Evolutionary conservation across 2,888 invertebrate genomes (phyloP).

Genomic region (Drepanosiphum platanoidis): DNA sequence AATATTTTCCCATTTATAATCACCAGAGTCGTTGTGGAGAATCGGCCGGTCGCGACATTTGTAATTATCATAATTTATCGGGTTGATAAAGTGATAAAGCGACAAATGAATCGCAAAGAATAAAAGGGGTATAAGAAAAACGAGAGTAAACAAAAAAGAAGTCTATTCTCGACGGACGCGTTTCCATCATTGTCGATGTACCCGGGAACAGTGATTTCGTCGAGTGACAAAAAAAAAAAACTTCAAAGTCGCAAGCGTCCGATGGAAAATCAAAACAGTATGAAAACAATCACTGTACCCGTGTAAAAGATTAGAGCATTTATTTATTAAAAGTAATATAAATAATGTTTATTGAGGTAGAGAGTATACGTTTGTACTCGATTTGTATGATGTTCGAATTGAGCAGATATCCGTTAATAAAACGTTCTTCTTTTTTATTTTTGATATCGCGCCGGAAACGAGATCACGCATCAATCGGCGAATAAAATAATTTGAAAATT

Average conservation of each 20-base stretch:
- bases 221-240: neutral
- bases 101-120: conserved; percentile 28
- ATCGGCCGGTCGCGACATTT: conserved; percentile 46
- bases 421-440: neutral
- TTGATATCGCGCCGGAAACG: neutral
- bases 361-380: no score
- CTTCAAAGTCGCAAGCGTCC: no score
- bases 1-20: conserved; percentile 54
- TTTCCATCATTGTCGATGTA: neutral
- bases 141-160: neutral
- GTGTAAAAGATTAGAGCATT: neutral
- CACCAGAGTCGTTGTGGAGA: neutral
- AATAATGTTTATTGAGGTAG: no score
- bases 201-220: neutral
- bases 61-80: conserved; percentile 52
- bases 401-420: neutral
- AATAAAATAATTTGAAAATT: neutral
- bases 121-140: neutral
- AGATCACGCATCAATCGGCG: neutral
- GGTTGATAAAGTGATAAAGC: conserved; percentile 55
- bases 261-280: neutral
- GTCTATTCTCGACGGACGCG: neutral
- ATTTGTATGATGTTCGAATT: neutral
- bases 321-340: no score
- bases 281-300: neutral